These are phyloP conservation scores for Thalassarche chlororhynchos DNA, from an alignment of 2,113 vertebrate genomes.

Conservation along the genomic window DNA sequence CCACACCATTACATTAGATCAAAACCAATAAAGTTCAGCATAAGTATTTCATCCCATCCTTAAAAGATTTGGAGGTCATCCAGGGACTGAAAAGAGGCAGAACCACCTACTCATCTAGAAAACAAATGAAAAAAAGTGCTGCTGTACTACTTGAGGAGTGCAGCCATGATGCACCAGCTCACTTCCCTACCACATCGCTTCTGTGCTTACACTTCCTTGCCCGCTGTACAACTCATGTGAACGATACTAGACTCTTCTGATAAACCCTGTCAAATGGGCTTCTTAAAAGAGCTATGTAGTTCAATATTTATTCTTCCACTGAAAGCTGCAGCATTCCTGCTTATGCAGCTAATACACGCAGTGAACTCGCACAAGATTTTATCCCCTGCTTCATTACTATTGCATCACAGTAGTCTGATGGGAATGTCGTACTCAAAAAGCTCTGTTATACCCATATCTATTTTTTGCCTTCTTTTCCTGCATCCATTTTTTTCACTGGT, in stretches of 20 bases:
- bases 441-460: not conserved
- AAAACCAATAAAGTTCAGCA: not conserved
- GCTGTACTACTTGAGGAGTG: not conserved
- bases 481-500: not conserved
- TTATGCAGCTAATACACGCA: not conserved
- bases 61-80: not conserved
- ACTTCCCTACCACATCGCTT: not conserved
- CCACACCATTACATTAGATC: not conserved
- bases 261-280: not conserved
- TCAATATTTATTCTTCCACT: not conserved
- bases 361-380: not conserved
- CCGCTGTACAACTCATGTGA: not conserved
- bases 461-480: not conserved
- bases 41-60: not conserved
- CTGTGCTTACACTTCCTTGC: not conserved
- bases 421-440: not conserved
- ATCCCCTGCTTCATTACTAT: not conserved
- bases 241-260: not conserved
- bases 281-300: not conserved
- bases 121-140: not conserved
- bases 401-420: not conserved
- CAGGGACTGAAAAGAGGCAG: not conserved
- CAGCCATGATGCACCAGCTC: not conserved
- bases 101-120: not conserved
- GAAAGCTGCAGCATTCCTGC: not conserved